phyloP scores from a whole-genome alignment of 1,140 invertebrate genomes.

The Hycleus cichorii region DNA sequence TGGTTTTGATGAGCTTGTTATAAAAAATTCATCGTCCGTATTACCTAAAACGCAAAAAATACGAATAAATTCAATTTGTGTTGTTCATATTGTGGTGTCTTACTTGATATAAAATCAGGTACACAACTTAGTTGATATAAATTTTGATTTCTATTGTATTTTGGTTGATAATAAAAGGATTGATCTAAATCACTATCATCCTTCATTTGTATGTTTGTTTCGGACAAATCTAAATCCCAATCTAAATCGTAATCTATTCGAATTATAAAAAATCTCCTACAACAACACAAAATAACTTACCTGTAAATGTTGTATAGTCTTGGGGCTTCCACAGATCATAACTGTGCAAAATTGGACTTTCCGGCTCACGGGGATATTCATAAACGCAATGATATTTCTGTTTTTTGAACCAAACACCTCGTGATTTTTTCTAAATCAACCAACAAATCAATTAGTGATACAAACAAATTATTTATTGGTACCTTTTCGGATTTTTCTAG shows the following conservation, averaged over 20 bases:
- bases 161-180: slow-evolving; percentile 2
- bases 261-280: too few species aligned
- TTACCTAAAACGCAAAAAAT: background rate
- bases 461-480: slow-evolving; percentile 1
- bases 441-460: background rate
- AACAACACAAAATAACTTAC: slow-evolving; percentile 17
- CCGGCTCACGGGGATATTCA: slow-evolving; percentile 66
- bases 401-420: slow-evolving; percentile 68
- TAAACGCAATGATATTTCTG: slow-evolving; percentile 76
- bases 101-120: slow-evolving; percentile 19
- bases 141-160: slow-evolving; percentile 15
- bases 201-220: slow-evolving; percentile 4
- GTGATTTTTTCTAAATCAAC: slow-evolving; percentile 42
- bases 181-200: slow-evolving; percentile 9
- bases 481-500: slow-evolving; percentile 33
- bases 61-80: too few species aligned
- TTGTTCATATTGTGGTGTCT: background rate
- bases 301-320: slow-evolving; percentile 36
- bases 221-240: slow-evolving; percentile 32
- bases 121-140: slow-evolving; percentile 19
- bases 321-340: slow-evolving; percentile 37
- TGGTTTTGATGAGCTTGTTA: slow-evolving; percentile 60
- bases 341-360: slow-evolving; percentile 36
- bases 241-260: slow-evolving; percentile 20
- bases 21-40: slow-evolving; percentile 55